Conservation (phyloP, 1,140 invertebrate species). For the Lamellibrachia luymesi region DNA sequence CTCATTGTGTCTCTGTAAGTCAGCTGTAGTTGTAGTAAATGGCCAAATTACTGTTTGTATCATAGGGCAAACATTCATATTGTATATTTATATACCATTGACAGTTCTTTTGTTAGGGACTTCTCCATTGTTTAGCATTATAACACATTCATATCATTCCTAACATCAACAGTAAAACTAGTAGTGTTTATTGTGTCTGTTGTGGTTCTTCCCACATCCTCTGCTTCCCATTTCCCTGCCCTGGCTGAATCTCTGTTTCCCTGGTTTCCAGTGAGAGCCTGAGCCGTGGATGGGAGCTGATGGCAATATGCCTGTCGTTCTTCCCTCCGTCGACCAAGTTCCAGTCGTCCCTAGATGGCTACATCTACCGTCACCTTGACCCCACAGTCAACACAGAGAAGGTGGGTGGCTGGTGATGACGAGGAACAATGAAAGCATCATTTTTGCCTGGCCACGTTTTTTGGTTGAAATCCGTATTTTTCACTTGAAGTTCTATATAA, state of each 20-base stretch:
- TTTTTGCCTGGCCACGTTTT: too few relatives aligned
- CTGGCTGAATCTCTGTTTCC: background rate
- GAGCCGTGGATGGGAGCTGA: constrained; percentile 88
- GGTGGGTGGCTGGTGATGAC: background rate
- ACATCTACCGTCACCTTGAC: constrained; percentile 65
- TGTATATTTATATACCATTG: too few relatives aligned
- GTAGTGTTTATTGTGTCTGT: background rate
- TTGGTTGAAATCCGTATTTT: too few relatives aligned
- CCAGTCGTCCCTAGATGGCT: constrained; percentile 84
- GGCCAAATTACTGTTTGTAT: too few relatives aligned
- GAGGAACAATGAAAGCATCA: too few relatives aligned
- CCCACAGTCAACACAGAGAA: constrained; percentile 25
- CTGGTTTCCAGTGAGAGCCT: constrained; percentile 65
- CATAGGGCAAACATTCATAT: too few relatives aligned
- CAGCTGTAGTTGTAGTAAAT: too few relatives aligned
- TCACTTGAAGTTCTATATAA: too few relatives aligned
- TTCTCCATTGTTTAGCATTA: too few relatives aligned
- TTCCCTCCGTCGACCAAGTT: constrained; percentile 91
- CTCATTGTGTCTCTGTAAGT: too few relatives aligned
- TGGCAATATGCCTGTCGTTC: constrained; percentile 88
- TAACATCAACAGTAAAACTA: background rate
- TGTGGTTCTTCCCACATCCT: background rate
- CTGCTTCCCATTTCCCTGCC: background rate
- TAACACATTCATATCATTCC: background rate
- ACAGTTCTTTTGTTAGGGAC: too few relatives aligned